Evolutionary conservation across 2,113 vertebrate species (phyloP), one percentile per base, ranked within the genome.

Genomic region (Nestor notabilis): DNA sequence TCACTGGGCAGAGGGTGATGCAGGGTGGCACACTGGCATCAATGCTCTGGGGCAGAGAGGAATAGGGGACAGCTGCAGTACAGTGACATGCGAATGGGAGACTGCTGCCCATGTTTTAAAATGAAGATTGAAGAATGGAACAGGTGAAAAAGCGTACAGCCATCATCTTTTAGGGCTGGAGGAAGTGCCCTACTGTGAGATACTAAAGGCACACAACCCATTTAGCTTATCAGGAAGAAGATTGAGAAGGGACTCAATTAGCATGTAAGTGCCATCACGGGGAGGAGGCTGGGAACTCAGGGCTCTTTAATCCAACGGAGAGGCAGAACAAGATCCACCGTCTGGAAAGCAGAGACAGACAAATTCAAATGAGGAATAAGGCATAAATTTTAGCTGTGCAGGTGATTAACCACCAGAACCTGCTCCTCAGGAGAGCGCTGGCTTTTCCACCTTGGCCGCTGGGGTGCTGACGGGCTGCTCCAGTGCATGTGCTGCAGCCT

Each of bases 281-380:
- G 66, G 66, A 93, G 43, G n/a, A 52, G 33, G 28, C 71, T 2
- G 1, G 43, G 12, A n/a, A 74, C 68, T 21, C 15, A 43, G 28
- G 18, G 56, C 77, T 95, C 52, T 94, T 93, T 92, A 76, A 79
- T 82, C 78, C n/a, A 20, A 53, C 2, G 1, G 74, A 89, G 91
- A 79, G 33, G 61, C 56, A 95, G 89, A 93, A 88, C 75, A 76
- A 91, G 89, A 91, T 53, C 44, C 3, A 1, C 58, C 0, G 0
- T 39, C 75, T 95, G 89, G 70, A 83, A 91, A 66, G 35, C 5
- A 6, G 91, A 95, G 63, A 70, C 90, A 93, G 75, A 65, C 66
- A 91, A 85, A 93, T 95, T 95, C 84, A 93, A 63, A 91, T 90
- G 58, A 95, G 94, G 89, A 93, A 63, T 49, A 74, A 78, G 78